Percentiles rank a stretch among this genome's conserved stretches.
Conservation (phyloP, 2,113 vertebrate species). For the Sciurus niger region DNA sequence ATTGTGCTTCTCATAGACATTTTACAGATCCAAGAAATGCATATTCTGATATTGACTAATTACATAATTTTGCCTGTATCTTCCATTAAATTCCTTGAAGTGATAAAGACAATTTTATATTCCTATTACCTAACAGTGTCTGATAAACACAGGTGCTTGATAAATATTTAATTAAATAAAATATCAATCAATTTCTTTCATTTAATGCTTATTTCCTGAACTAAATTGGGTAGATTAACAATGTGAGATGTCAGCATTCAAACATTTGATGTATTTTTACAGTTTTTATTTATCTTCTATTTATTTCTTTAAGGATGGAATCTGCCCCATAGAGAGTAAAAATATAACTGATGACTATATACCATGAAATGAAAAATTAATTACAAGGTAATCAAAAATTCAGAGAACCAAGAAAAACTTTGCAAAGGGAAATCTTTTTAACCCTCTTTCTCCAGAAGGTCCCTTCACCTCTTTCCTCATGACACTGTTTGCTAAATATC, state of each 20-base stretch:
- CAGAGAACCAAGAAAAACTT: conserved; percentile 25
- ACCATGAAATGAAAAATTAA: conserved; percentile 11
- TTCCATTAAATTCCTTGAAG: background rate
- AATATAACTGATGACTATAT: conserved; percentile 48
- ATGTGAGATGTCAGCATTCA: background rate
- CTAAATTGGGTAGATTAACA: background rate
- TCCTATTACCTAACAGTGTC: background rate
- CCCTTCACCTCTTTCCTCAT: background rate
- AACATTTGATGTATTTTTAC: background rate
- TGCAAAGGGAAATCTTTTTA: background rate
- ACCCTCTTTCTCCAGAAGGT: background rate
- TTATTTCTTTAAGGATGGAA: conserved; percentile 38
- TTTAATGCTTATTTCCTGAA: background rate
- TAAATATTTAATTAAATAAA: conserved; percentile 45
- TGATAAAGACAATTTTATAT: conserved; percentile 21
- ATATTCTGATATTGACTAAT: background rate
- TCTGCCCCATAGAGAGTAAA: background rate
- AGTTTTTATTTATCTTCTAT: background rate
- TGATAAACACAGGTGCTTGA: background rate
- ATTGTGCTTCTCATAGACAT: background rate
- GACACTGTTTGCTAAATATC: background rate
- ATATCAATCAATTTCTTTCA: conserved; percentile 20
- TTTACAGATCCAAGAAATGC: conserved; percentile 26
- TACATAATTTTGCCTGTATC: background rate
- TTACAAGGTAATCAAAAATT: conserved; percentile 48